Percentiles rank a stretch among this genome's conserved stretches.
Evolutionary conservation across 2,888 invertebrate genomes (phyloP).

Genomic region (Phasia obesa): DNA sequence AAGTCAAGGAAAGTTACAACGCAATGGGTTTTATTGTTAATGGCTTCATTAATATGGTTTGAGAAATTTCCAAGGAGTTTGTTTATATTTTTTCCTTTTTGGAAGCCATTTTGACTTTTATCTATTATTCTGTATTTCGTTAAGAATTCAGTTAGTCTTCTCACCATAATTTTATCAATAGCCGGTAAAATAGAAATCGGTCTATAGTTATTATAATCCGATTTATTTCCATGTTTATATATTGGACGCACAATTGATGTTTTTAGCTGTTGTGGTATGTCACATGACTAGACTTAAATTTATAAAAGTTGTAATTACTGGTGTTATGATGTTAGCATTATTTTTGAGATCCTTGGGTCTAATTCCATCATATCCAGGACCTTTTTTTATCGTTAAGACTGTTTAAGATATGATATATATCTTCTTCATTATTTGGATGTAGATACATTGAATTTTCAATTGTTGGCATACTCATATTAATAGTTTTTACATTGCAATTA

Average conservation of each 20-base stretch:
- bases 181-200: not conserved
- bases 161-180: not conserved
- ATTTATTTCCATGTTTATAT: not conserved
- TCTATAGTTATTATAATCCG: not conserved
- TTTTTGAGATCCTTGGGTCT: not conserved
- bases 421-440: not conserved
- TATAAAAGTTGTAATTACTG: not conserved
- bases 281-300: not conserved
- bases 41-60: too few species aligned
- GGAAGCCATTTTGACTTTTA: too few species aligned
- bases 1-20: too few species aligned
- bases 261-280: not conserved
- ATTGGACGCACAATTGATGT: slow-evolving; percentile 1
- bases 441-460: not conserved
- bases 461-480: not conserved
- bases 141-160: too few species aligned
- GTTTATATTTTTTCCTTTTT: too few species aligned
- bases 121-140: too few species aligned
- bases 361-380: not conserved
- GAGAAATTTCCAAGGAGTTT: too few species aligned
- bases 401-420: not conserved
- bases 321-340: not conserved
- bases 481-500: not conserved
- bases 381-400: not conserved
- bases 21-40: too few species aligned